A percentile compares a stretch with the other conserved stretches of the same genome.
Evolutionary conservation across 2,888 invertebrate species (phyloP).

Genomic region (Zonitis immaculata): DNA sequence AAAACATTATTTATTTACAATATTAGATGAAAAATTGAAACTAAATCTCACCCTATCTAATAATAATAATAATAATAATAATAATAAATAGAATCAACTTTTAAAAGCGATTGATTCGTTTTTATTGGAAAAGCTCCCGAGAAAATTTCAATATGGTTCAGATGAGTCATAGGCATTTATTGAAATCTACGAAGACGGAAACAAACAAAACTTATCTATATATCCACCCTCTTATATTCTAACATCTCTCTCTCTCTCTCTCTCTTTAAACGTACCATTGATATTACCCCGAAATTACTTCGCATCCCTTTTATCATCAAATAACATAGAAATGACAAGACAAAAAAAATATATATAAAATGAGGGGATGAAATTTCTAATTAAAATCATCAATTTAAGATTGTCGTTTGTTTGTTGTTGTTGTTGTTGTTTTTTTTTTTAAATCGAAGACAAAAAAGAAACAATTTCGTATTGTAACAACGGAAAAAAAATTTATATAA

Average conservation of each 20-base stretch:
- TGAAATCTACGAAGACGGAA: slow-evolving; percentile 12
- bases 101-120: background rate
- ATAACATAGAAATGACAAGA: too few species aligned
- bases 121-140: background rate
- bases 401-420: background rate
- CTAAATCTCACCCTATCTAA: background rate
- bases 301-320: background rate
- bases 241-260: too few species aligned
- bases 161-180: slow-evolving; percentile 17
- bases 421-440: too few species aligned
- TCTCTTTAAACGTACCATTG: background rate
- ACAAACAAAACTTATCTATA: slow-evolving; percentile 5
- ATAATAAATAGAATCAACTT: background rate
- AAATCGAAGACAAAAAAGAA: too few species aligned
- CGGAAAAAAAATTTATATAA: background rate
- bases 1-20: too few species aligned
- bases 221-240: background rate
- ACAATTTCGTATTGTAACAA: background rate
- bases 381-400: background rate
- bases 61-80: too few species aligned
- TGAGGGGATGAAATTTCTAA: background rate
- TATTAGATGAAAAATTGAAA: background rate
- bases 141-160: slow-evolving; percentile 12
- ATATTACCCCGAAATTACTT: background rate
- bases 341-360: too few species aligned